Evolutionary conservation across 2,888 invertebrate species (phyloP).

Genomic region (Belgica antarctica): DNA sequence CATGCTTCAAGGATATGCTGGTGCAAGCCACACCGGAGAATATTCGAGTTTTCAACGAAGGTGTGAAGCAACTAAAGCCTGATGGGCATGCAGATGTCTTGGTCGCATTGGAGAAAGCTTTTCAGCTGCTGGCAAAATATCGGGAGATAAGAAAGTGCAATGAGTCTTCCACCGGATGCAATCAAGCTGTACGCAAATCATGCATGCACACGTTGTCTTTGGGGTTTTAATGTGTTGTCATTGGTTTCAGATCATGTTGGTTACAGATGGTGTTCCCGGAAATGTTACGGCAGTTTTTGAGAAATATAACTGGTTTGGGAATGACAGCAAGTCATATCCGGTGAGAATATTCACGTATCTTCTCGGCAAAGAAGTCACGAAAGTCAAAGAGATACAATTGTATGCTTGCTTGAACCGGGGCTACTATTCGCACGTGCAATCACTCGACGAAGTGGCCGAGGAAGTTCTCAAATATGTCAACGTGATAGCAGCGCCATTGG

Average conservation of each 20-base stretch:
- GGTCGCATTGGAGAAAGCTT: constrained; percentile 77
- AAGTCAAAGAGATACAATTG: constrained; percentile 83
- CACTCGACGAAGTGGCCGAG: constrained; percentile 92
- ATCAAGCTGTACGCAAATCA: constrained; percentile 72
- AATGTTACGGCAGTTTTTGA: constrained; percentile 83
- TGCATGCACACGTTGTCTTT: neutral
- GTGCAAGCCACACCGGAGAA: constrained; percentile 90
- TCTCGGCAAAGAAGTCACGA: constrained; percentile 89
- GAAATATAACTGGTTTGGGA: constrained; percentile 72
- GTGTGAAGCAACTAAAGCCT: constrained; percentile 64
- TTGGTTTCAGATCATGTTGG: constrained; percentile 87
- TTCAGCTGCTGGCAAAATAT: constrained; percentile 70
- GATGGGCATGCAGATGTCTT: constrained; percentile 82
- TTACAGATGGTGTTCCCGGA: constrained; percentile 91
- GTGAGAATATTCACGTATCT: constrained; percentile 94
- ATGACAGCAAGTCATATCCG: constrained; percentile 66
- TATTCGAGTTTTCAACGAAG: constrained; percentile 68
- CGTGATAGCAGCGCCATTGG: constrained; percentile 84
- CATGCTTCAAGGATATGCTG: constrained; percentile 78
- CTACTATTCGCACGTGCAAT: constrained; percentile 91
- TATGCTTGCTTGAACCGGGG: constrained; percentile 96
- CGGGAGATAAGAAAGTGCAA: constrained; percentile 59
- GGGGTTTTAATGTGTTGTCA: too few relatives aligned
- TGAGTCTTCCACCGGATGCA: constrained; percentile 68
- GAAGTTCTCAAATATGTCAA: constrained; percentile 95